Conservation (phyloP, 2,113 vertebrate species). For the Enhydra lutris region DNA sequence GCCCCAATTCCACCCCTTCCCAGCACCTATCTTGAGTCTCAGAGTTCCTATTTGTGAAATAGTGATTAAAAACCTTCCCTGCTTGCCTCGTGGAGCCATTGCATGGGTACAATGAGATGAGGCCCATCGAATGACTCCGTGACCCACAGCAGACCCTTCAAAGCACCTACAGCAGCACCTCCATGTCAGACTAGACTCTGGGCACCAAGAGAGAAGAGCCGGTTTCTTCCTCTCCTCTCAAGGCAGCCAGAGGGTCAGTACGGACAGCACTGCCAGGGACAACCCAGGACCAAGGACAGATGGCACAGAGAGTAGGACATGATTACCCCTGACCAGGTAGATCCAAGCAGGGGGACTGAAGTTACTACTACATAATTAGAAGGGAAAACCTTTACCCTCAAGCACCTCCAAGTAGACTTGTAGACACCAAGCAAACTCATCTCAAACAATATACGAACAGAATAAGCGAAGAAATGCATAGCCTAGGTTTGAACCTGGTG, state of each 20-base stretch:
- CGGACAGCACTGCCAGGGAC: neutral
- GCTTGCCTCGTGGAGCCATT: neutral
- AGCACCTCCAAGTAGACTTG: neutral
- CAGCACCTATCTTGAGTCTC: neutral
- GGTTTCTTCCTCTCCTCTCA: neutral
- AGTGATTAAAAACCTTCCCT: neutral
- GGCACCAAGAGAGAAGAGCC: neutral
- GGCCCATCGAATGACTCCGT: neutral
- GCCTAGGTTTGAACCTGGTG: neutral
- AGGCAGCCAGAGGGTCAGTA: neutral
- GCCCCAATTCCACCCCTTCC: neutral
- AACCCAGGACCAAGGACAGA: neutral
- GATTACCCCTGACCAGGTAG: neutral
- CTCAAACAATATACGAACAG: accelerated
- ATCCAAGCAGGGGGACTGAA: neutral
- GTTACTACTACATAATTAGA: neutral
- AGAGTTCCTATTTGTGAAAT: neutral
- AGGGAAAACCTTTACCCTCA: neutral
- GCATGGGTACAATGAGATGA: neutral
- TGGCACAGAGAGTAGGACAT: neutral
- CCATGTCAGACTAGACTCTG: neutral
- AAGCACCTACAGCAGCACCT: neutral
- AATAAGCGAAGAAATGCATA: neutral
- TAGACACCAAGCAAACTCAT: neutral
- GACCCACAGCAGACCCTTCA: neutral